These are phyloP conservation scores for Epinephelus malabaricus DNA, from an alignment of 2,797 vertebrate species.

Conservation along the genomic window DNA sequence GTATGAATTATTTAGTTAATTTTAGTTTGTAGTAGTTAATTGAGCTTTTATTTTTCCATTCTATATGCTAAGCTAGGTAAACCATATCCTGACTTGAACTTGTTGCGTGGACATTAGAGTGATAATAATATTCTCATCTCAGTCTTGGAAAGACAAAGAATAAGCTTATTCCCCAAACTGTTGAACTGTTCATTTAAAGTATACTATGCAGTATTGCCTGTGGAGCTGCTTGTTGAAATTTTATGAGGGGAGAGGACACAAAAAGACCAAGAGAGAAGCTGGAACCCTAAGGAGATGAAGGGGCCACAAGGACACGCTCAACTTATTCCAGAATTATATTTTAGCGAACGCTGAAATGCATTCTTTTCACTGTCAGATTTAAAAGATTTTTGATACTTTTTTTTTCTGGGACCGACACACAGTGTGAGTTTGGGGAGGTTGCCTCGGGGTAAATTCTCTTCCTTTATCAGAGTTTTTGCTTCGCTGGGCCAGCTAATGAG, in stretches of 20 bases:
- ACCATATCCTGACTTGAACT: not conserved
- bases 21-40: too few relatives aligned
- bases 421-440: not conserved
- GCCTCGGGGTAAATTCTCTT: not conserved
- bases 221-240: not conserved
- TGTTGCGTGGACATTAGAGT: not conserved
- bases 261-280: conserved; percentile 2
- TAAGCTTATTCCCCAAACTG: not conserved
- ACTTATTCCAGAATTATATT: conserved; percentile 17
- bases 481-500: conserved; percentile 34
- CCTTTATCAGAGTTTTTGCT: conserved; percentile 33
- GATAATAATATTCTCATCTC: not conserved
- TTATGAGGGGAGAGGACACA: not conserved
- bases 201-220: not conserved
- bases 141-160: not conserved
- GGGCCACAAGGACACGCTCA: conserved; percentile 2
- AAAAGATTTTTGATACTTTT: not conserved
- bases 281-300: not conserved
- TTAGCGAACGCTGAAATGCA: not conserved
- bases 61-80: not conserved
- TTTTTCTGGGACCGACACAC: not conserved
- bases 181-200: not conserved
- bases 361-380: not conserved
- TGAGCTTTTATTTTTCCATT: too few relatives aligned
- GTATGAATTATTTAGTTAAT: too few relatives aligned